Evolutionary conservation across 2,113 vertebrate genomes (phyloP), one percentile per base, ranked within the genome.

Genomic region (Lepidothrix coronata): DNA sequence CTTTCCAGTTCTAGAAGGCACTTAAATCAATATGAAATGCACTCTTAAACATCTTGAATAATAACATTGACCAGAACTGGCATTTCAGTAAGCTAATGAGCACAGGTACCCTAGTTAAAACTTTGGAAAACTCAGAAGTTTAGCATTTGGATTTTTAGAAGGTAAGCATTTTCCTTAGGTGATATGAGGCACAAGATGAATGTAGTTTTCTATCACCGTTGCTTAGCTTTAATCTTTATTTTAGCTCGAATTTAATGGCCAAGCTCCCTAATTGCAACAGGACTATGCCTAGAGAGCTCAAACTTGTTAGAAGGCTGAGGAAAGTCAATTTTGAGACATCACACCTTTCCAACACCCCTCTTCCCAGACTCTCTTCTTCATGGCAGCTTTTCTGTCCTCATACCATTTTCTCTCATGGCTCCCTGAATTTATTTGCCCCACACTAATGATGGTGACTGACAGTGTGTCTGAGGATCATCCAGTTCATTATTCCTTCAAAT

Each of bases 341-440:
- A 5, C 9, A 31, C 12, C 3, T 51, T 74, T 37, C 10, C 14
- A 71, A 2, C 7, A n/a, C 24, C 2, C 28, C 3, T 12, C 5
- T 6, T 6, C n/a, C 14, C 3, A n/a, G 13, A 31, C 31, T 27
- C 20, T 66, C 20, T 14, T 70, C 51, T 54, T 68, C 19, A 8
- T 55, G 14, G 24, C 28, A 76, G 28, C n/a, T 70, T 81, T 67
- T 16, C 12, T 82, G 16, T 46, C 52, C 68, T 85, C 28, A 51
- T n/a, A 46, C 22, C 33, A 9, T 55, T 68, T 51, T 76, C 67
- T 75, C 17, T 59, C 62, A 43, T 2, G 7, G 25, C 44, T 84
- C 37, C 49, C 67, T 61, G 33, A 79, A 55, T 83, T 88, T 83
- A 71, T 72, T 68, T 80, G 66, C 22, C 58, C n/a, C 12, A 52